Evolutionary conservation across 2,888 invertebrate genomes (phyloP).

Genomic region (Seira sanloemensis): DNA sequence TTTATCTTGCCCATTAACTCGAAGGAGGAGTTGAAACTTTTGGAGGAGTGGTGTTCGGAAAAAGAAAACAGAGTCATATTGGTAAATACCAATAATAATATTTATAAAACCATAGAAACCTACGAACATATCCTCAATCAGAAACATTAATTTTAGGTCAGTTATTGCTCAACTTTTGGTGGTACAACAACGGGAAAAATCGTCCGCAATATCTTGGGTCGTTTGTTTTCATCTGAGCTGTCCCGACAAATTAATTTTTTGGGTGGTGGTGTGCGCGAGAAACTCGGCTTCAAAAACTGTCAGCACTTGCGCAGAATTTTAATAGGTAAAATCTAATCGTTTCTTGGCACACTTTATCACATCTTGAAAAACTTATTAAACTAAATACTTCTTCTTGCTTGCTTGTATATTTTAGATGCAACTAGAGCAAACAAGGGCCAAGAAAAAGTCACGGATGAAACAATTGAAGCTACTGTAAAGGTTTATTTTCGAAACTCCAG

Average conservation of each 20-base stretch:
- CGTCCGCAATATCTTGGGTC: background rate
- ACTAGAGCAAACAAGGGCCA: background rate
- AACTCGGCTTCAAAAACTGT: background rate
- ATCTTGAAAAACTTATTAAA: background rate
- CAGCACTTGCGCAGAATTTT: background rate
- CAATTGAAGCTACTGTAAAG: conserved; percentile 14
- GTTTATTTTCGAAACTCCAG: conserved; percentile 29
- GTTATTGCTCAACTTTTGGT: conserved; percentile 11
- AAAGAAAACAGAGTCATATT: background rate
- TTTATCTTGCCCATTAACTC: conserved; percentile 9
- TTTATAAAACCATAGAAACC: background rate
- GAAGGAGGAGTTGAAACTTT: background rate
- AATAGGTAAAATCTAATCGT: conserved; percentile 6
- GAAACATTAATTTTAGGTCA: background rate
- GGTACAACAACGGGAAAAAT: conserved; percentile 20
- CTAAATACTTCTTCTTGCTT: background rate
- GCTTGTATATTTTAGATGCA: conserved; percentile 15
- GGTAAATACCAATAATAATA: background rate
- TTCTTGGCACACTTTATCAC: background rate
- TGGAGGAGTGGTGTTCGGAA: background rate
- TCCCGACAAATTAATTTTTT: background rate
- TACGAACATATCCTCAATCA: background rate
- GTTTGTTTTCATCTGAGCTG: background rate
- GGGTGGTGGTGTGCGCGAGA: conserved; percentile 14
- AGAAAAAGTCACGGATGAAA: background rate